phyloP scores from a whole-genome alignment of 2,113 vertebrate genomes.

The Oncorhynchus kisutch region DNA sequence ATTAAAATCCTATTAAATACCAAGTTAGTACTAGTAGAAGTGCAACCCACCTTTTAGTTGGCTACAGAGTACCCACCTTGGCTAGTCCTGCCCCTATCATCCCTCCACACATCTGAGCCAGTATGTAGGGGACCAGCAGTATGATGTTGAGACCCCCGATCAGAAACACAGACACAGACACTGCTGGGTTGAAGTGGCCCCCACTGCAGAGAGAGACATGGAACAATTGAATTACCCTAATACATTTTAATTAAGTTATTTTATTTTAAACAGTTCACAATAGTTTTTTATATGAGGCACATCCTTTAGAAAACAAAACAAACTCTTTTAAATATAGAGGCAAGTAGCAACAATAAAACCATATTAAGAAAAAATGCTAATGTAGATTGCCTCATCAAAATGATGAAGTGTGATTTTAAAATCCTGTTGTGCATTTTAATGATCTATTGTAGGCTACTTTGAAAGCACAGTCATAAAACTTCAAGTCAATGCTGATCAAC shows the following conservation, averaged over 20 bases:
- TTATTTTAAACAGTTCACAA: neutral
- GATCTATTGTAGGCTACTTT: neutral
- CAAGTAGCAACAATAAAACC: no score
- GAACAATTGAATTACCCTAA: neutral
- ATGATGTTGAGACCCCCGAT: conserved; percentile 61
- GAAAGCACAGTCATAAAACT: neutral
- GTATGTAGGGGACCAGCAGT: conserved; percentile 75
- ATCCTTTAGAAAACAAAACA: no score
- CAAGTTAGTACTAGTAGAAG: no score
- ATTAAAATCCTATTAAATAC: no score
- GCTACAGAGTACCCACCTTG: conserved; percentile 65
- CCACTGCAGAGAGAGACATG: conserved; percentile 53
- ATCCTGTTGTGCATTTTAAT: neutral
- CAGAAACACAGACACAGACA: conserved; percentile 65
- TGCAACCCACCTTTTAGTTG: no score
- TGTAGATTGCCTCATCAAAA: neutral
- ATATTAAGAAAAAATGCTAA: neutral
- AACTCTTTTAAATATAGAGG: no score
- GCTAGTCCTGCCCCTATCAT: conserved; percentile 71
- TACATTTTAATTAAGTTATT: neutral
- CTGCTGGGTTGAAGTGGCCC: conserved; percentile 78
- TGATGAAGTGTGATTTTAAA: neutral
- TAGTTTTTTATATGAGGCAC: no score
- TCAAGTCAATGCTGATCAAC: neutral
- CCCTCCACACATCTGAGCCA: conserved; percentile 74